A percentile compares a stretch with the other conserved stretches of the same genome.
Conservation (phyloP, 2,888 invertebrate species). For the Drosophila flavopinicola region DNA sequence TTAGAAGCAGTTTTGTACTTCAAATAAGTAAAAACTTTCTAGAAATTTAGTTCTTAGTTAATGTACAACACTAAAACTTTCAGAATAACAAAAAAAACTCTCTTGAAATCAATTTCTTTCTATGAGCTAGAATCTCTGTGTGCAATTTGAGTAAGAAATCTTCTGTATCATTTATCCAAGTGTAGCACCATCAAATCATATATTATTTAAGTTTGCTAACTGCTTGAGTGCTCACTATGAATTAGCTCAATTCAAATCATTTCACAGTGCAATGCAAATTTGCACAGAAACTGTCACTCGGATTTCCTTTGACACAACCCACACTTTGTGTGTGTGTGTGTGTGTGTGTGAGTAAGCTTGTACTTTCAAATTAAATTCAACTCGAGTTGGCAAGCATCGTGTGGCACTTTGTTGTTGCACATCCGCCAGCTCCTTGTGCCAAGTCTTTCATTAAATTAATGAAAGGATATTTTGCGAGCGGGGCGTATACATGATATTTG, state of each 20-base stretch:
- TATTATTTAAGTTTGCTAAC: not conserved
- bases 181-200: not conserved
- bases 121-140: too few species aligned
- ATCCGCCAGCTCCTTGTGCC: constrained; percentile 16
- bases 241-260: constrained; percentile 26
- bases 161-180: too few species aligned
- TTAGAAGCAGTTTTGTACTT: too few species aligned
- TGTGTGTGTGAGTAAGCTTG: constrained; percentile 18
- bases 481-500: constrained; percentile 25
- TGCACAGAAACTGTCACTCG: not conserved
- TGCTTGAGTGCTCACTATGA: not conserved
- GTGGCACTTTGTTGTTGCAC: constrained; percentile 25
- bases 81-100: too few species aligned
- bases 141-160: too few species aligned
- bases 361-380: constrained; percentile 67
- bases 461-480: constrained; percentile 53
- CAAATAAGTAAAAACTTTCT: too few species aligned
- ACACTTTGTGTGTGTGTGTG: not conserved
- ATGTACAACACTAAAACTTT: not conserved
- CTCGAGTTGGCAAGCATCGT: constrained; percentile 23
- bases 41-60: too few species aligned
- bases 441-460: constrained; percentile 71
- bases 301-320: not conserved
- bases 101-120: too few species aligned
- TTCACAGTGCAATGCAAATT: constrained; percentile 16